Base-by-base conservation (phyloP, 1,140 invertebrate species). In the Helicorthomorpha holstii region DNA sequence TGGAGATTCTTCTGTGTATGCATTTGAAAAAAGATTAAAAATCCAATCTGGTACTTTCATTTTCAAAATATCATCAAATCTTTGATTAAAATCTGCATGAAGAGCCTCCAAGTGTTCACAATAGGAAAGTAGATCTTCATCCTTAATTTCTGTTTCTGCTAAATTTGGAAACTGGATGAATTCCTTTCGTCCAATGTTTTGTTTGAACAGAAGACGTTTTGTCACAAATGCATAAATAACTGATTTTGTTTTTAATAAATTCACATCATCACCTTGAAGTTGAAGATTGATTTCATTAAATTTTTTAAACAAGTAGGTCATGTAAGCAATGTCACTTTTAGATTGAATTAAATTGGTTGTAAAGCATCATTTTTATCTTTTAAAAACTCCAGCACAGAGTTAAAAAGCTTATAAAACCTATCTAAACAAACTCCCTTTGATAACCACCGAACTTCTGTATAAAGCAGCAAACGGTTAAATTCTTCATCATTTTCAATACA, bases 401-500 rank as follows among this genome's bases (percentile, higher is more conserved):
- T 43, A 48, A 52, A 57, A 19, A 56, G 45, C 27, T 46, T 38
- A 34, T 52, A 34, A 50, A 59, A 57, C 24, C 54, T 43, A 47
- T 29, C 54, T 27, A 57, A 48, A 29, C 54, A 59, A 26, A 48
- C 42, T 34, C 56, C 54, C 44, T 57, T 59, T 42, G 54, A 59
- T 29, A 55, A 46, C 45, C 54, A 57, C 27, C 56, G 27, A 46
- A 27, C 47, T 51, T 51, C 34, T 51, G 49, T 51, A 24, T 51
- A 38, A 19, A 51, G 41, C 38, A 51, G 50, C 23, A 59, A 53
- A 47, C 54, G 53, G 50, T 51, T 49, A 29, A 54, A 59, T 24
- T 59, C 51, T 57, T 59, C 56, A 51, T 57, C 50, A 57, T 55
- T 55, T 25, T 49, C 27, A 53, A 26, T 14, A 45, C 53, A 59